Conservation (phyloP, 2,888 invertebrate species). For the Timandra comae region DNA sequence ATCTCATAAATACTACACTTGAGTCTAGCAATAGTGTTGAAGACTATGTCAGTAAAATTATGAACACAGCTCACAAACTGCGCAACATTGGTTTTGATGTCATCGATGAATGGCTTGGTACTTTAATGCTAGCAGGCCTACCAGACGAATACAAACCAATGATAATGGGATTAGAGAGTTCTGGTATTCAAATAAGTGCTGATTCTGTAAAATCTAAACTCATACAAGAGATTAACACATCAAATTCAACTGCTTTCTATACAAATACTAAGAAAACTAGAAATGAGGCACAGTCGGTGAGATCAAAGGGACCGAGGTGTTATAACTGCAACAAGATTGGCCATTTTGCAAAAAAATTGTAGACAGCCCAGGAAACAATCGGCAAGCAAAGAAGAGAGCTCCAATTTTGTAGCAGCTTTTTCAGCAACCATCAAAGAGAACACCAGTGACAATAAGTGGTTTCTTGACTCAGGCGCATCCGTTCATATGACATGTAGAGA, state of each 20-base stretch:
- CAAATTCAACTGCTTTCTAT: conserved; percentile 6
- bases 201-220: conserved; percentile 4
- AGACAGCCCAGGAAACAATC: too few relatives aligned
- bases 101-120: too few relatives aligned
- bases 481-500: conserved; percentile 14
- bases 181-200: conserved; percentile 10
- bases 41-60: too few relatives aligned
- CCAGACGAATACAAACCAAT: too few relatives aligned
- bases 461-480: conserved; percentile 20
- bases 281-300: neutral
- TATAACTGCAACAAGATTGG: conserved; percentile 18
- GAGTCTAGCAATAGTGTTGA: conserved; percentile 12
- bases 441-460: conserved; percentile 10
- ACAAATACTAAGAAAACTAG: conserved; percentile 2
- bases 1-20: conserved; percentile 7
- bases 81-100: too few relatives aligned
- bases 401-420: conserved; percentile 22
- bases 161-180: conserved; percentile 20
- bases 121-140: too few relatives aligned
- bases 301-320: conserved; percentile 18
- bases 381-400: conserved; percentile 5
- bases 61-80: conserved; percentile 18
- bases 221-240: conserved; percentile 4
- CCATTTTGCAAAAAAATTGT: conserved; percentile 10
- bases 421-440: conserved; percentile 7